Evolutionary conservation across 2,888 invertebrate species (phyloP), one percentile per base, ranked within the genome.

Genomic region (Noctua fimbriata): DNA sequence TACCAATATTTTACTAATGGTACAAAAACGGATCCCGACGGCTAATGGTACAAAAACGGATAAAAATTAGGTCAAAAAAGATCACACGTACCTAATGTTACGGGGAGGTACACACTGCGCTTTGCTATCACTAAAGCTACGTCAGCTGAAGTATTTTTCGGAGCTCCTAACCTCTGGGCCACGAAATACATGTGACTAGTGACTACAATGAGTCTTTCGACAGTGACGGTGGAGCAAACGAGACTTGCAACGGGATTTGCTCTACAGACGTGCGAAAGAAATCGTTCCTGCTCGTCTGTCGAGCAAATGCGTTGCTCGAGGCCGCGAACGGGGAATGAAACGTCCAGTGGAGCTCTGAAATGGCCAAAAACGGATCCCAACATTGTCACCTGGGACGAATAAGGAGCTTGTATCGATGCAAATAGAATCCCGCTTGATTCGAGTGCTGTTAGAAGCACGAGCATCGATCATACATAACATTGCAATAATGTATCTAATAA

Each of bases 121-220:
- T 87, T 87, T 72, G 87, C 87, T 66, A 76, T 82, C 88, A 88
- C 87, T 47, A 71, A 86, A 41, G 84, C 88, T 75, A 41, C 69
- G 28, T 67, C 55, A 69, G 69, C 76, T 75, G 14, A 60, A 44
- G 60, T n/a, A 16, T 44, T 67, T 47, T 77, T 71, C 41, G 36
- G 66, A 74, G 67, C 67, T 85, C 78, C 44, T 67, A 44, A 44
- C 0, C 14, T n/a, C 7, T n/a, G 41, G 44, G 44, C 67, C 32
- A 21, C 32, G 5, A 65, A 32, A 65, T 1, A n/a, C 16, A 41
- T 9, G 16, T 9, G n/a, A n/a, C n/a, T n/a, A n/a, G n/a, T n/a
- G n/a, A n/a, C n/a, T n/a, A n/a, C n/a, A n/a, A n/a, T n/a, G n/a
- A n/a, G 16, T 44, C 16, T 67, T 16, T 44, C 67, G 16, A 16